Evolutionary conservation across 2,888 invertebrate species (phyloP).

Genomic region (Periphyllus acericola): DNA sequence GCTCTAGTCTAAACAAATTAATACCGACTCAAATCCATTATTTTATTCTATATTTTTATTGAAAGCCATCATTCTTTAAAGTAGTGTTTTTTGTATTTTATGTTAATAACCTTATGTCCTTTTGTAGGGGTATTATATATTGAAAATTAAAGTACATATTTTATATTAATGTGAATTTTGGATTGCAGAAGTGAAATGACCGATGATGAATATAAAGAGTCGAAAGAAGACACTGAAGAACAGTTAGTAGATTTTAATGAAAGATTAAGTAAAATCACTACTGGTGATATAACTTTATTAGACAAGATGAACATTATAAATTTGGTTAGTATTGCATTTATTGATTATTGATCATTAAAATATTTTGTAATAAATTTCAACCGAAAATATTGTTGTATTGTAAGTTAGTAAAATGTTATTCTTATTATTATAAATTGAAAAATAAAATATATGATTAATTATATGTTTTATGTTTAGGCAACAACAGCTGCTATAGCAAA

Average conservation of each 20-base stretch:
- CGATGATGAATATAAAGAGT: constrained; percentile 75
- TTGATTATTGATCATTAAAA: neutral
- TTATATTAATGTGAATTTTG: too few species aligned
- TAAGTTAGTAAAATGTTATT: too few species aligned
- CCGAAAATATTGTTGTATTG: neutral
- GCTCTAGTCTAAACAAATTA: neutral
- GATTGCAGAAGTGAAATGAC: constrained; percentile 73
- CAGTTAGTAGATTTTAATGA: constrained; percentile 77
- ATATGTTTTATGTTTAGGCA: constrained; percentile 69
- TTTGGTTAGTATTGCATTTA: constrained; percentile 63
- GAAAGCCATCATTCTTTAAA: neutral
- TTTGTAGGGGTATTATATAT: neutral
- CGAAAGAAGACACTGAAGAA: constrained; percentile 76
- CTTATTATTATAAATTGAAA: too few species aligned
- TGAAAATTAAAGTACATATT: neutral
- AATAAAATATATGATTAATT: neutral
- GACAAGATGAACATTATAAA: constrained; percentile 76
- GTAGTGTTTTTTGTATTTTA: neutral
- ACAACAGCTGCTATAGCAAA: constrained; percentile 79
- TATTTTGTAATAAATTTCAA: neutral
- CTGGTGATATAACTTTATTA: constrained; percentile 76
- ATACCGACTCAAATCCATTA: neutral
- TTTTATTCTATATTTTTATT: too few species aligned
- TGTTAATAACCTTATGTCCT: neutral
- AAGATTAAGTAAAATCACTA: constrained; percentile 73